Percentiles rank a stretch among this genome's conserved stretches.
Conservation (phyloP, 2,888 invertebrate genomes). For the Campoplex capitator region DNA sequence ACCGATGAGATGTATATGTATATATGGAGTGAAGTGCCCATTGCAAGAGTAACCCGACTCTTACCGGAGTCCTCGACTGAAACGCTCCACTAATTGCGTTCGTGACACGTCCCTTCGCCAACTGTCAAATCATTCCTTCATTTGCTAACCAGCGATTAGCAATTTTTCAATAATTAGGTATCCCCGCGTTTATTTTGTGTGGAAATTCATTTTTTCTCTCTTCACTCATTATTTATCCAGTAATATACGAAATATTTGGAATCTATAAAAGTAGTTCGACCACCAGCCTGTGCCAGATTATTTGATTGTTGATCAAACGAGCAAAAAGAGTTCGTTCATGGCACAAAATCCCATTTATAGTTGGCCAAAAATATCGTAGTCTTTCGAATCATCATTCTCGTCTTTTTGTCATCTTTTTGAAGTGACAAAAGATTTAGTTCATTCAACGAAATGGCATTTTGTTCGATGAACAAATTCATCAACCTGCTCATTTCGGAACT, state of each 20-base stretch:
- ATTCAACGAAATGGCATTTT: too few relatives aligned
- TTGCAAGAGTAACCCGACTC: constrained; percentile 63
- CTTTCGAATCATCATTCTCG: too few relatives aligned
- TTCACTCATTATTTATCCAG: not conserved
- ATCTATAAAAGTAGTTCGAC: too few relatives aligned
- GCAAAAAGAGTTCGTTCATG: too few relatives aligned
- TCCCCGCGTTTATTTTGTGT: not conserved
- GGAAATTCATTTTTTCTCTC: not conserved
- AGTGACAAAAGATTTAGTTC: too few relatives aligned
- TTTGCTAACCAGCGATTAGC: constrained; percentile 69
- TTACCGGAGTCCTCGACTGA: constrained; percentile 79
- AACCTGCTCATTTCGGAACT: not conserved
- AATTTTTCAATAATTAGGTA: constrained; percentile 73
- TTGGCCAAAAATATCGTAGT: too few relatives aligned
- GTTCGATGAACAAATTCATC: not conserved
- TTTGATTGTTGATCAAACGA: too few relatives aligned
- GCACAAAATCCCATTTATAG: not conserved
- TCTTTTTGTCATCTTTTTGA: not conserved
- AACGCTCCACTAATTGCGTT: constrained; percentile 84
- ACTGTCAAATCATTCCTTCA: constrained; percentile 80
- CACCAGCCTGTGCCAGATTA: too few relatives aligned
- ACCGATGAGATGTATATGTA: constrained; percentile 16
- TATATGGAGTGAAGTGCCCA: constrained; percentile 73
- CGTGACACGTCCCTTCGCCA: constrained; percentile 82
- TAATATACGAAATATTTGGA: not conserved